A percentile compares a stretch with the other conserved stretches of the same genome.
phyloP scores from a whole-genome alignment of 2,888 invertebrate genomes.

The Apotomis capreana region DNA sequence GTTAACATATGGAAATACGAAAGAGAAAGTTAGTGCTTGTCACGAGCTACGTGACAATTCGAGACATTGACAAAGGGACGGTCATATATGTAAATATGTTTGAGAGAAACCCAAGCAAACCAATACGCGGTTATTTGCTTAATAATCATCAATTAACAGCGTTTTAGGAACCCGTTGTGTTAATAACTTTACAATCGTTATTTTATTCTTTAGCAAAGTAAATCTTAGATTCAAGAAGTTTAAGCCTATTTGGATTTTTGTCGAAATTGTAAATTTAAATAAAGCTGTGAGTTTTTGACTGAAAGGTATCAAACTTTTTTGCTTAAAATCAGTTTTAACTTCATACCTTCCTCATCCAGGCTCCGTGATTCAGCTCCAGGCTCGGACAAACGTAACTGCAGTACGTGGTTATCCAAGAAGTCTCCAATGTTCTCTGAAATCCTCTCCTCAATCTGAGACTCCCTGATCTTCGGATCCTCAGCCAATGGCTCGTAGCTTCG shows the following conservation, averaged over 20 bases:
- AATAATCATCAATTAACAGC: constrained; percentile 6
- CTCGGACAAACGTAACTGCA: constrained; percentile 74
- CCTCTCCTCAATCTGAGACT: constrained; percentile 74
- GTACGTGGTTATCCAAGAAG: constrained; percentile 75
- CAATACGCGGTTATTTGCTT: constrained; percentile 23
- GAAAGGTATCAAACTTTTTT: background rate
- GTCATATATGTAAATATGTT: constrained; percentile 42
- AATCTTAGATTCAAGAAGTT: background rate
- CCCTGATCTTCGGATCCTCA: constrained; percentile 74
- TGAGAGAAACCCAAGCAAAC: constrained; percentile 56
- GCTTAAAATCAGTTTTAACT: background rate
- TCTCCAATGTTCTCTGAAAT: constrained; percentile 75
- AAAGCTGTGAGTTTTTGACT: no score
- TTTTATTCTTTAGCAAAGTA: background rate
- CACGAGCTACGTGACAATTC: constrained; percentile 40
- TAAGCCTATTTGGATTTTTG: no score
- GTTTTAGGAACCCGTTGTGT: constrained; percentile 4
- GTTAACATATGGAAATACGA: constrained; percentile 35
- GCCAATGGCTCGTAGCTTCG: constrained; percentile 75
- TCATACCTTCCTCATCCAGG: constrained; percentile 77
- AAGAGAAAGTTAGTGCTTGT: constrained; percentile 41
- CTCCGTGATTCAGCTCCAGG: constrained; percentile 66
- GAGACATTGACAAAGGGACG: constrained; percentile 41
- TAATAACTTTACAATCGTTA: background rate
- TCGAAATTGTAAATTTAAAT: no score